phyloP scores from a whole-genome alignment of 2,113 vertebrate genomes.

The Amphilophus citrinellus region DNA sequence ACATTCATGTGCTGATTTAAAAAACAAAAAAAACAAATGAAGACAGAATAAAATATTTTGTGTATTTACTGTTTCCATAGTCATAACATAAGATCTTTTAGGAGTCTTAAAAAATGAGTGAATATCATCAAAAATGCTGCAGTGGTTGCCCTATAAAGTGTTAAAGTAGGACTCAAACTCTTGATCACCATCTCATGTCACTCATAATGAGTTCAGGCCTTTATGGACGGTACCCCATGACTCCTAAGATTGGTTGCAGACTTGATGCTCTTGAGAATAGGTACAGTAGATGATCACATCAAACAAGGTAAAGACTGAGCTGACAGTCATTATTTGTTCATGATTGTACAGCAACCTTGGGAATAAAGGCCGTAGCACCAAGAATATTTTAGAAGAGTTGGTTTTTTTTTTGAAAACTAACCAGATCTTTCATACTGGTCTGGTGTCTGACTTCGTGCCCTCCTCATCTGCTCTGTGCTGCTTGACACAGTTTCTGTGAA shows the following conservation, averaged over 20 bases:
- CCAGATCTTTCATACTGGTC: neutral
- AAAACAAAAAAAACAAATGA: accelerated
- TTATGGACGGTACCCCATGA: neutral
- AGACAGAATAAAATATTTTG: neutral
- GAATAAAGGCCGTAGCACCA: no score
- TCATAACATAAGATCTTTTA: neutral
- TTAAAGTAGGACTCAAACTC: no score
- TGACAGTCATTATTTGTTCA: neutral
- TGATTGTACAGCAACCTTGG: neutral
- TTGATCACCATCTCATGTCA: neutral
- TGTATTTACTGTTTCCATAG: neutral
- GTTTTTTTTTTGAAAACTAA: neutral
- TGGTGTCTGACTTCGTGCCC: neutral
- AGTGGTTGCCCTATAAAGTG: neutral
- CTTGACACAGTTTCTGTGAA: neutral
- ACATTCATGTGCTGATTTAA: neutral
- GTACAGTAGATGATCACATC: neutral
- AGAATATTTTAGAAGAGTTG: neutral
- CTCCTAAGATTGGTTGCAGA: neutral
- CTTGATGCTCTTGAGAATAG: neutral
- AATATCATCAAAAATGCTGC: neutral
- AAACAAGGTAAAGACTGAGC: neutral
- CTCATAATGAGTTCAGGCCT: neutral
- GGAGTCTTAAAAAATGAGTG: neutral
- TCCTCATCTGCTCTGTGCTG: neutral